phyloP scores from a whole-genome alignment of 2,113 vertebrate genomes.

The Micromys minutus region DNA sequence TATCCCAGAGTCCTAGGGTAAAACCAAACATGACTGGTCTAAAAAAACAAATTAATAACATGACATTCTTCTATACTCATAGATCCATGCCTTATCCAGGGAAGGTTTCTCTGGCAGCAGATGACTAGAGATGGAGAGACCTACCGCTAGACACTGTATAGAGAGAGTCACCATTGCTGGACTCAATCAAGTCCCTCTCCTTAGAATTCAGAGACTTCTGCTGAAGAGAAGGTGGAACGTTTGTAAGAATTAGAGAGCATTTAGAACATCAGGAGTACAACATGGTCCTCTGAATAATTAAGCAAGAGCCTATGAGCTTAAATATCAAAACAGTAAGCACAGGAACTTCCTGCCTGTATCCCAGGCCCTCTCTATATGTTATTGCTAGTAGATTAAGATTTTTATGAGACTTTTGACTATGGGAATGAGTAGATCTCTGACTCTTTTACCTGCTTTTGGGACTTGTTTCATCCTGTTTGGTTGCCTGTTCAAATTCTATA shows the following conservation, averaged over 20 bases:
- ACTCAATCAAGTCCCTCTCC: not conserved
- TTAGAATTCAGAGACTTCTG: not conserved
- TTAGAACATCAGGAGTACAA: not conserved
- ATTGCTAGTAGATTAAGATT: not conserved
- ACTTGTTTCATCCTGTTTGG: not conserved
- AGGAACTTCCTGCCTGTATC: not conserved
- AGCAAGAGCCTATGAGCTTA: too few species aligned
- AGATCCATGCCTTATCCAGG: not conserved
- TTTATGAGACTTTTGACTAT: not conserved
- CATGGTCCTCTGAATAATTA: not conserved
- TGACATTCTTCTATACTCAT: not conserved
- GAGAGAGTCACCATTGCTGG: not conserved
- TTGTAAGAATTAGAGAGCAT: not conserved
- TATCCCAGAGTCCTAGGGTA: not conserved
- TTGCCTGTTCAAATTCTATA: not conserved
- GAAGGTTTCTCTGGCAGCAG: not conserved
- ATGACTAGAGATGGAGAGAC: not conserved
- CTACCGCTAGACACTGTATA: not conserved
- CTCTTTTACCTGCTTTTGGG: not conserved
- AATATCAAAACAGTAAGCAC: not conserved
- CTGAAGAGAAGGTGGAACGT: not conserved
- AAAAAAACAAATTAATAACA: not conserved
- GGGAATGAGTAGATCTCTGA: not conserved
- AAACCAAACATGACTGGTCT: not conserved
- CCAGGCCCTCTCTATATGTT: not conserved